Evolutionary conservation across 2,113 vertebrate genomes (phyloP), one percentile per base, ranked within the genome.

Genomic region (Archilochus colubris): DNA sequence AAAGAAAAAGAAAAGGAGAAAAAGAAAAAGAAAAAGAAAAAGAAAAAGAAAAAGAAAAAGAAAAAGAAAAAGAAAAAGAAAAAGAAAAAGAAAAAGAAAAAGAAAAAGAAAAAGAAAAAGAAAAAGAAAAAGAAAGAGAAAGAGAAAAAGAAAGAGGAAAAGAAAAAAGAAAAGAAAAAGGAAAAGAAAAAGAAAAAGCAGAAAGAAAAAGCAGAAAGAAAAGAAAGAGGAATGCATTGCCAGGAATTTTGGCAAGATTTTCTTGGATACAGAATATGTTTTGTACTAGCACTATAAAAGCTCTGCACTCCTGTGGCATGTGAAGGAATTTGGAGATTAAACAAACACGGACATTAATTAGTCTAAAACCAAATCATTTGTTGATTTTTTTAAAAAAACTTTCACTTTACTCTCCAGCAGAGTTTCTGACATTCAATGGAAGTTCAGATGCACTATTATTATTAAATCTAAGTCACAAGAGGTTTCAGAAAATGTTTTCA

Each of bases 81-180:
- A 96, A 98, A 89, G 93, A 94, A 82, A 95, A 97, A 73, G 51
- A 21, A 5, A 0, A 2, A 2, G 4, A 3, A 0, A 0, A 6
- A 4, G 7, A 7, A 13, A 30, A 38, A 40, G 44, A 46, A 3
- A 25, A 23, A 33, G 8, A 1, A 43, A 16, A 55, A 63, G 33
- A n/a, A n/a, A n/a, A n/a, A n/a, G n/a, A n/a, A n/a, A n/a, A n/a
- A n/a, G n/a, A n/a, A n/a, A n/a, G n/a, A n/a, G n/a, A n/a, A n/a
- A n/a, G n/a, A n/a, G n/a, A n/a, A 14, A 46, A 46, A 78, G 55
- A 91, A 95, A 91, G 11, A 40, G 40, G 55, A 63, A 88, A 10
- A 33, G 38, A 40, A 44, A 9, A 95, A 96, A 89, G 97, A 94
- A 97, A 98, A 98, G 98, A 97, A 96, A n/a, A 98, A 89, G 93